Evolutionary conservation across 2,888 invertebrate species (phyloP), one percentile per base, ranked within the genome.

Genomic region (Bugulina stolonifera): DNA sequence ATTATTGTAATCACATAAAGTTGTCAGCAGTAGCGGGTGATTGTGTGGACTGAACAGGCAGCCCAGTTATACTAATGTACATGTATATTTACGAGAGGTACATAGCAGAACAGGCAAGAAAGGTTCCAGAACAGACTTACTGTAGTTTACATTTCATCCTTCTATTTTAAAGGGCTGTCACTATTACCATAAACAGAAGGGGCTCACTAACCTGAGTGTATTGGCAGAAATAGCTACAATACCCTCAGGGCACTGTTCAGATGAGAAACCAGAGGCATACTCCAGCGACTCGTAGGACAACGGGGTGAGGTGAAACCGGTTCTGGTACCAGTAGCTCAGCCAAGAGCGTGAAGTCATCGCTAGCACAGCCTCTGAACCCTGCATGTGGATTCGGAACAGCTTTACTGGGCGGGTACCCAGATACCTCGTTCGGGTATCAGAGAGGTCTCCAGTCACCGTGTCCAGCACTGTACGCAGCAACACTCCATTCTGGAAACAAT

Each of bases 181-280:
- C n/a, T n/a, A n/a, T n/a, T n/a, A n/a, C n/a, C n/a, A 18, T n/a
- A 54, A 14, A 14, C 14, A n/a, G n/a, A n/a, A n/a, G n/a, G 58
- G 22, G 18, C 69, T 14, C 29, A 73, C 75, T 70, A 73, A 86
- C 81, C 97, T 88, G 71, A 99, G 87, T 0, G 98, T 98, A 81
- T 99, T 99, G 0, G 95, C 93, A 0, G 97, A 95, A 83, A 99
- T 99, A 0, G 99, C 99, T 0, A 99, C 99, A 77, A 99, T 95
- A 77, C 99, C 99, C 85, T 99, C 99, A 0, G 96, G 94, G 87
- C 99, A 99, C 85, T 99, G 99, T 85, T 99, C 98, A 77, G 89
- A 89, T 0, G 89, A 87, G 84, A 99, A 99, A 1, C 97, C 97
- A 0, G 97, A 94, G 0, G 99, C 98, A 85, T 94, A 97, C 83